Percentiles rank a stretch among this genome's conserved stretches.
Conservation (phyloP, 2,888 invertebrate species). For the Itoplectis maculator region DNA sequence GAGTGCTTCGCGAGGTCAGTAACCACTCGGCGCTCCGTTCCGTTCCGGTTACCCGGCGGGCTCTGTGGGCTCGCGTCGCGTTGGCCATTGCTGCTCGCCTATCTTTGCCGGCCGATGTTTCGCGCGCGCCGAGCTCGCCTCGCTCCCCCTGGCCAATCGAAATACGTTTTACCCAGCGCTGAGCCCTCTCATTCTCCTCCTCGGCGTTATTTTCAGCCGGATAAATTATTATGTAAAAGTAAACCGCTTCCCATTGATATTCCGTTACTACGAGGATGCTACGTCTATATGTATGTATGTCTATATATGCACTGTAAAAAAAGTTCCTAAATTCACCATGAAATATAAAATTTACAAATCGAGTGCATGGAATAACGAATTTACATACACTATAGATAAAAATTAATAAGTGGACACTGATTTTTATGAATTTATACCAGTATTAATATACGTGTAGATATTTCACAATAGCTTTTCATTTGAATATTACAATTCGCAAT, state of each 20-base stretch:
- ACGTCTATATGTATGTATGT: background rate
- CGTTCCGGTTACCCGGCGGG: slow-evolving; percentile 73
- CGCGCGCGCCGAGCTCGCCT: too few species aligned
- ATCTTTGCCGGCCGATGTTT: slow-evolving; percentile 56
- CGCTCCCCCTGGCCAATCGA: slow-evolving; percentile 63
- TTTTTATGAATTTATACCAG: too few species aligned
- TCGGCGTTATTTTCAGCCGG: slow-evolving; percentile 57
- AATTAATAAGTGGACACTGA: too few species aligned
- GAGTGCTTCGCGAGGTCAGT: slow-evolving; percentile 80
- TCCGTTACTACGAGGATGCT: slow-evolving; percentile 72
- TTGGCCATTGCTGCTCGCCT: slow-evolving; percentile 53
- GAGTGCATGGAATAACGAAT: too few species aligned
- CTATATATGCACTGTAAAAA: too few species aligned
- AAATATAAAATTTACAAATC: too few species aligned
- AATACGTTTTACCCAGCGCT: slow-evolving; percentile 43
- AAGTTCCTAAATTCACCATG: too few species aligned
- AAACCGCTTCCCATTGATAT: slow-evolving; percentile 75
- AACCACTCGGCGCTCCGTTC: slow-evolving; percentile 74
- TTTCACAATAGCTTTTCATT: too few species aligned
- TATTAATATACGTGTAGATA: too few species aligned
- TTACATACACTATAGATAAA: too few species aligned
- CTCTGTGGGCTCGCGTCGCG: slow-evolving; percentile 54
- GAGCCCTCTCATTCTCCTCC: slow-evolving; percentile 26
- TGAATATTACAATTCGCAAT: too few species aligned
- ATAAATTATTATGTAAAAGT: slow-evolving; percentile 78